Base-by-base conservation (phyloP, 2,888 invertebrate species). In the Sinhomidia bicolor region DNA sequence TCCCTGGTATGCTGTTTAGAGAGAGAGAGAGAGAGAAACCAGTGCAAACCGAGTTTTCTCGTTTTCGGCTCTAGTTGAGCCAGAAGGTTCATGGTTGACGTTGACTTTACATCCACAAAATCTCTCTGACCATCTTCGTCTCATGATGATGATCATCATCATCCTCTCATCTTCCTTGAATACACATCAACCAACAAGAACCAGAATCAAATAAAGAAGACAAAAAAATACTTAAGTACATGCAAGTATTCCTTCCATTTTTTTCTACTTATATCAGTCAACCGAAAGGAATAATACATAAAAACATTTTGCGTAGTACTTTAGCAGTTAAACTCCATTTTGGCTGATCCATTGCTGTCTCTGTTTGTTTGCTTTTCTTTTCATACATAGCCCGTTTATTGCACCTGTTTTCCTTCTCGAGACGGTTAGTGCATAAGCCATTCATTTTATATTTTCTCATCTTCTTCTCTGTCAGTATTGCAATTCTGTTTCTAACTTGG, bases 41-140 rank as follows among this genome's bases (percentile, higher is more conserved):
- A 23, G 71, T 44, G 71, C 71, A 71, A 44, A 71, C 71, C 44
- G 41, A 41, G 17, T 68, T 68, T 32, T 68, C 36, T 36, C 12
- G 7, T 5, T 26, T 9, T 26, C 14, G 23, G 62, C 29, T 9
- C 60, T 2, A 17, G 0, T 60, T 29, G 10, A 57, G 20, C 4
- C 20, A 14, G n/a, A n/a, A n/a, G 9, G 57, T 57, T 57, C 4
- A 6, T 17, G 20, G 26, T 62, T 62, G 62, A 62, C 62, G 14
- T 32, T 71, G 41, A 44, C 71, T 44, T 71, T 20, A n/a, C 20
- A 9, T 44, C 5, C 23, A 41, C 5, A 44, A 71, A 71, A 71
- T 71, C 71, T 71, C 44, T 44, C 14, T 71, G 71, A 71, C 71
- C 71, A 71, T 44, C 71, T 71, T 23, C 14, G 23, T 62, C 57